Percentiles rank a stretch among this genome's conserved stretches.
Conservation (phyloP, 2,888 invertebrate genomes). For the Gibbula magus region DNA sequence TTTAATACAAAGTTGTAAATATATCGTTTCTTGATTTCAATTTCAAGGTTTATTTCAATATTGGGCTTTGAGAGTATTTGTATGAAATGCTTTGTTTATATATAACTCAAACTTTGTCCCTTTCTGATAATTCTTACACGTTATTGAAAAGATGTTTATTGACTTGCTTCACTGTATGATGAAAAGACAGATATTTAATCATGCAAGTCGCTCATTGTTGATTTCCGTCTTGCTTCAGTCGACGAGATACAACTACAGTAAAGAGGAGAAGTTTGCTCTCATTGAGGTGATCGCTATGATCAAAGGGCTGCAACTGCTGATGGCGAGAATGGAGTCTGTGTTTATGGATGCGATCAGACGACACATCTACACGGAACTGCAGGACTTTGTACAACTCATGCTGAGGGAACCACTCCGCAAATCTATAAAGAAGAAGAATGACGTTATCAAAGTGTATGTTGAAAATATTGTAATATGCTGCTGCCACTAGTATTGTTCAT, state of each 20-base stretch:
- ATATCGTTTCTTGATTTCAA: too few species aligned
- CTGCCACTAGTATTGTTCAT: too few species aligned
- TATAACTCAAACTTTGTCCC: background rate
- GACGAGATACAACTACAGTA: constrained; percentile 96
- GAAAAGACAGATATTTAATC: too few species aligned
- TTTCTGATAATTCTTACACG: background rate
- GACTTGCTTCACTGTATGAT: too few species aligned
- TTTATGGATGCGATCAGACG: constrained; percentile 91
- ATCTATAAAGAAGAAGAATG: constrained; percentile 98
- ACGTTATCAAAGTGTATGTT: constrained; percentile 82
- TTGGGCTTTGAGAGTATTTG: background rate
- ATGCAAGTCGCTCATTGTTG: background rate
- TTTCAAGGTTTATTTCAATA: too few species aligned
- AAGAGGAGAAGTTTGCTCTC: constrained; percentile 97
- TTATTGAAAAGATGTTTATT: background rate
- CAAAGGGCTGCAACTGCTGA: constrained; percentile 92
- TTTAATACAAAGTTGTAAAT: too few species aligned
- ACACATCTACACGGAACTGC: constrained; percentile 95
- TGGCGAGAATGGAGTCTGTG: constrained; percentile 98
- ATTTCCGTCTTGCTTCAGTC: constrained; percentile 79
- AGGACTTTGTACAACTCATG: constrained; percentile 94
- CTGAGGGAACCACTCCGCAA: constrained; percentile 94
- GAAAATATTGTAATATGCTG: too few species aligned
- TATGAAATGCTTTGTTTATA: too few species aligned
- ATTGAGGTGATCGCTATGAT: constrained; percentile 99